Conservation (phyloP, 2,113 vertebrate genomes). For the Syngnathoides biaculeatus region DNA sequence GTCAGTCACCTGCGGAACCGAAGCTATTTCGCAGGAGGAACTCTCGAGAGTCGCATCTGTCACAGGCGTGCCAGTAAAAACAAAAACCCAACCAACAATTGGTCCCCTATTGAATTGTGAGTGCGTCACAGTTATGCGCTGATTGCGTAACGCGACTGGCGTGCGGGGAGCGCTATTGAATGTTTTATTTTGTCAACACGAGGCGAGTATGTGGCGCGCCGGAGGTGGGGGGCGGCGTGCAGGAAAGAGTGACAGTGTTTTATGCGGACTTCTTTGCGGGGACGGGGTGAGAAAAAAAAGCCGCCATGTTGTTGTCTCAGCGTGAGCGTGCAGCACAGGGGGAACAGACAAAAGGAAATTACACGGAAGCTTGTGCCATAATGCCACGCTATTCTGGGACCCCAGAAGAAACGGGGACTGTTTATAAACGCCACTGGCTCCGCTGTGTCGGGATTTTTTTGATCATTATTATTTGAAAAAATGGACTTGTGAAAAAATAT, state of each 20-base stretch:
- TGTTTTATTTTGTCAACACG: slow-evolving; percentile 22
- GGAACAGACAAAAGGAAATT: slow-evolving; percentile 68
- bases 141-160: slow-evolving; percentile 23
- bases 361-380: slow-evolving; percentile 55
- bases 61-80: slow-evolving; percentile 36
- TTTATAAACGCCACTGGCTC: background rate
- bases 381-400: slow-evolving; percentile 60
- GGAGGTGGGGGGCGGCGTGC: background rate
- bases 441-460: background rate
- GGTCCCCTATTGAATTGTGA: slow-evolving; percentile 34
- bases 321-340: slow-evolving; percentile 54
- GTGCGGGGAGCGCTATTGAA: slow-evolving; percentile 4
- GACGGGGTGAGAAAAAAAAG: slow-evolving; percentile 4
- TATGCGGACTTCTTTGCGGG: slow-evolving; percentile 18
- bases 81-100: slow-evolving; percentile 13
- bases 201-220: background rate
- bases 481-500: background rate
- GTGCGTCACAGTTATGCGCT: slow-evolving; percentile 41
- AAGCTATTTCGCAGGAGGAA: slow-evolving; percentile 21
- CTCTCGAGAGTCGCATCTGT: slow-evolving; percentile 39
- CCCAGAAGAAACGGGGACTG: background rate
- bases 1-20: slow-evolving; percentile 42
- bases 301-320: slow-evolving; percentile 58
- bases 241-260: slow-evolving; percentile 23
- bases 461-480: background rate